Conservation (phyloP, 1,140 invertebrate genomes). For the Drosophila neocordata region DNA sequence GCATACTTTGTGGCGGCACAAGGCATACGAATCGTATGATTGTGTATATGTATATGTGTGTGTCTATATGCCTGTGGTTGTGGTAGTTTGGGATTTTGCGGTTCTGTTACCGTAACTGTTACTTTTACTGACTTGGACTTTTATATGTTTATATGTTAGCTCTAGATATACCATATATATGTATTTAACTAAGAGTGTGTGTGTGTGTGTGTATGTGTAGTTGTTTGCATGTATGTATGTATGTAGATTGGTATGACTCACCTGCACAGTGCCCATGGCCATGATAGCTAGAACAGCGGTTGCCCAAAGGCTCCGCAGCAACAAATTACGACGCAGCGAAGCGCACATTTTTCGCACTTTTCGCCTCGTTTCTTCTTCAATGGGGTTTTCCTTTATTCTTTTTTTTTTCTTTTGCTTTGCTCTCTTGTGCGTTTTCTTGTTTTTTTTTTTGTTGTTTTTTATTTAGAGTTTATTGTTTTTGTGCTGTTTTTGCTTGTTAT, state of each 20-base stretch:
- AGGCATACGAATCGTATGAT: conserved; percentile 36
- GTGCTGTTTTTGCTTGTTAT: not conserved
- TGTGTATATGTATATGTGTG: conserved; percentile 19
- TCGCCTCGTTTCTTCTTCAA: conserved; percentile 24
- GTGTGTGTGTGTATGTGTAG: conserved; percentile 9
- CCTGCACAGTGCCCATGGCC: conserved; percentile 71
- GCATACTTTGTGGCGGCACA: conserved; percentile 65
- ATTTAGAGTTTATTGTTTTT: conserved; percentile 8
- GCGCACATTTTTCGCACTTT: conserved; percentile 68
- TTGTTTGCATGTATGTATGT: not conserved
- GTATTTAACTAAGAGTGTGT: not conserved
- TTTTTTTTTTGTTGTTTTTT: conserved; percentile 19
- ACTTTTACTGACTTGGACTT: conserved; percentile 2
- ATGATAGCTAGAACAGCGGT: conserved; percentile 39
- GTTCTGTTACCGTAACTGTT: conserved; percentile 4
- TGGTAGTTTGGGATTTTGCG: conserved; percentile 36
- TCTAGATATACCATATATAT: too few relatives aligned
- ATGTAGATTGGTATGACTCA: conserved; percentile 58
- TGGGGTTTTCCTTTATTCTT: conserved; percentile 13
- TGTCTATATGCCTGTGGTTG: conserved; percentile 28
- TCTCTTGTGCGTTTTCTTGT: not conserved
- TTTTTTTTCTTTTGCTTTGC: not conserved
- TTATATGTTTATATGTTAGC: not conserved
- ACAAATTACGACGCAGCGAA: conserved; percentile 74
- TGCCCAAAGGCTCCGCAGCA: conserved; percentile 71